Base-by-base conservation (phyloP, 2,797 vertebrate species). In the Hydrolagus colliei region DNA sequence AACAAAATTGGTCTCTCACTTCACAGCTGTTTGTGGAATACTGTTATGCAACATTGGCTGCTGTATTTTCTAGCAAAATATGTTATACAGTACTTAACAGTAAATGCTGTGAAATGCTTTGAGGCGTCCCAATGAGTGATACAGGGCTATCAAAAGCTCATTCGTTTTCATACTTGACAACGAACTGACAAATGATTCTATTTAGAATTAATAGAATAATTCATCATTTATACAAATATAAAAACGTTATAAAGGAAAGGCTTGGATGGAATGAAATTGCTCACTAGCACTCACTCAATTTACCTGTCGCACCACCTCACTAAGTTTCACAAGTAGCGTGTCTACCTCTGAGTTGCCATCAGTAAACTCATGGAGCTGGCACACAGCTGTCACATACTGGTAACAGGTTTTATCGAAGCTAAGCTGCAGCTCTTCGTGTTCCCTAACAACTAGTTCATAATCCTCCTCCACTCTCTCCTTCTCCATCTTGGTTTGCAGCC, bases 361-460 rank as follows among this genome's bases (percentile, higher is more conserved):
- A 16, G 72, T 22, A 16, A 72, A 72, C 22, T 20, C n/a, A 14
- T 82, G n/a, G 20, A 82, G 78, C 14, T 82, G 35, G 35, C 59
- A 61, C 7, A 82, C 78, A 59, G 35, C n/a, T 16, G 13, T 63
- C 11, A 41, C 78, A 63, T 82, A 82, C 61, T 65, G 18, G 61
- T 65, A 82, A 41, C 78, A 82, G 11, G 78, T 82, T 82, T 63
- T 82, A 41, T 82, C 78, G 63, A 82, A 82, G 78, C 78, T 82
- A n/a, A 82, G 78, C 41, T 82, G 78, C 41, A 82, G 78, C 20
- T 82, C 27, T 20, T 82, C 61, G n/a, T 16, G 61, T 9, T 82
- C 78, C 0, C 41, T 65, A 82, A 82, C 8, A 11, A 32, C 0
- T 71, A 87, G 8, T 73, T 22, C 72, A 27, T 85, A 86, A 68